Conservation (phyloP, 2,113 vertebrate genomes). For the Gasterosteus nipponicus region DNA sequence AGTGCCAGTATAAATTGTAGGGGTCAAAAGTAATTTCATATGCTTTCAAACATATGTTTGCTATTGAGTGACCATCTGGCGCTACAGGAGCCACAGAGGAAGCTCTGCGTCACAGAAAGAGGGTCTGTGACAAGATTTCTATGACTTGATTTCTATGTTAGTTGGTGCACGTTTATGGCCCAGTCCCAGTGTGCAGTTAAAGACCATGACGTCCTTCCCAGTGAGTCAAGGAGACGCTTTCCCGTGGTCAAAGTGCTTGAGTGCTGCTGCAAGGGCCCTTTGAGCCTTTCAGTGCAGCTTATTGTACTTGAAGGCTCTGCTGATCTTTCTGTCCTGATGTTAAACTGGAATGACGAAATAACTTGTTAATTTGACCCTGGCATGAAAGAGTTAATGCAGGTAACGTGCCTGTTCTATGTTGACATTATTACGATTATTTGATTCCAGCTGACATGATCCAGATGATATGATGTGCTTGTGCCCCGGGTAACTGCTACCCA, state of each 20-base stretch:
- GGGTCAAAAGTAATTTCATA: constrained; percentile 14
- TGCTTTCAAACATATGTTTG: constrained; percentile 35
- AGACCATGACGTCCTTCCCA: neutral
- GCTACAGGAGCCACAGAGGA: neutral
- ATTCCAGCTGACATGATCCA: neutral
- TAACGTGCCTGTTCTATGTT: neutral
- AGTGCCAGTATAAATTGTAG: constrained; percentile 11
- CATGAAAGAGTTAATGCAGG: no score
- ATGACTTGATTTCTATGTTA: neutral
- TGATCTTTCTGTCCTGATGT: neutral
- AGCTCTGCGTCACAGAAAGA: constrained; percentile 13
- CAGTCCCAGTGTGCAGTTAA: neutral
- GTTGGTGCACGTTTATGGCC: neutral
- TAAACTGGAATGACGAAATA: neutral
- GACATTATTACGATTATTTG: neutral
- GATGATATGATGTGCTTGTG: neutral
- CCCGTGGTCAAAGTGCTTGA: constrained; percentile 19
- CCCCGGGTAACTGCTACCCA: neutral
- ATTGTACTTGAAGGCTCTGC: constrained; percentile 1
- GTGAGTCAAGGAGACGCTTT: neutral
- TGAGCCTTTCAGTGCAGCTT: constrained; percentile 1
- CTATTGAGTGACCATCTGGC: constrained; percentile 34
- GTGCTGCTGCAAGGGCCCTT: constrained; percentile 16
- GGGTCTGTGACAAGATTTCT: neutral
- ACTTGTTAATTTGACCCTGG: neutral